A percentile compares a stretch with the other conserved stretches of the same genome.
These are phyloP conservation scores for Ahaetulla prasina DNA, from an alignment of 2,113 vertebrate genomes.

Conservation along the genomic window DNA sequence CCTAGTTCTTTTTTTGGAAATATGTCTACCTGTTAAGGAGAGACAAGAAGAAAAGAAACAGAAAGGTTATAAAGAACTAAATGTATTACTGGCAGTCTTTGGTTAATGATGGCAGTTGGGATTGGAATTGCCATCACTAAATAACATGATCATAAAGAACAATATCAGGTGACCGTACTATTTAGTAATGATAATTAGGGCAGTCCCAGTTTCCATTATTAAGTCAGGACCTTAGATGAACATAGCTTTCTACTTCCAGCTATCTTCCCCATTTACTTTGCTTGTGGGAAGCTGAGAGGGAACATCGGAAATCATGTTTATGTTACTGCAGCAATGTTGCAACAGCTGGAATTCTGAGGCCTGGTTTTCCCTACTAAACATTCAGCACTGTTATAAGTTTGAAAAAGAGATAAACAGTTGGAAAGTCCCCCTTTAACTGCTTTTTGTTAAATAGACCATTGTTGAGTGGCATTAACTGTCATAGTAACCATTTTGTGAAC, in stretches of 20 bases:
- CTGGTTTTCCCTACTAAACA: neutral
- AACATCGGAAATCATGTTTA: neutral
- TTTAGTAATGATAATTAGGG: neutral
- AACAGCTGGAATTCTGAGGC: neutral
- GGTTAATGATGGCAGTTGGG: neutral
- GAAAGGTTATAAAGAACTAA: neutral
- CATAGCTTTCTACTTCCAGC: neutral
- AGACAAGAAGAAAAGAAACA: neutral
- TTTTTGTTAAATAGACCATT: neutral
- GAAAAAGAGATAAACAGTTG: neutral
- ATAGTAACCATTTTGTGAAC: neutral
- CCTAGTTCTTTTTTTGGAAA: neutral
- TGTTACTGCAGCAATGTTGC: neutral
- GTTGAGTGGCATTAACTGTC: neutral
- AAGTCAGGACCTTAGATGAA: neutral
- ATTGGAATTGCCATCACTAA: neutral
- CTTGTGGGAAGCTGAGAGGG: neutral
- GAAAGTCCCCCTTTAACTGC: neutral
- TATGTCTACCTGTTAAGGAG: neutral
- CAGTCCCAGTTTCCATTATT: neutral
- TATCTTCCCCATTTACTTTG: neutral
- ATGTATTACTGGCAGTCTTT: neutral
- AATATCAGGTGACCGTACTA: neutral
- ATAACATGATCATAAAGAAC: neutral
- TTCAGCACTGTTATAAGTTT: neutral